Evolutionary conservation across 2,888 invertebrate genomes (phyloP), one percentile per base, ranked within the genome.

Genomic region (Tuta absoluta): DNA sequence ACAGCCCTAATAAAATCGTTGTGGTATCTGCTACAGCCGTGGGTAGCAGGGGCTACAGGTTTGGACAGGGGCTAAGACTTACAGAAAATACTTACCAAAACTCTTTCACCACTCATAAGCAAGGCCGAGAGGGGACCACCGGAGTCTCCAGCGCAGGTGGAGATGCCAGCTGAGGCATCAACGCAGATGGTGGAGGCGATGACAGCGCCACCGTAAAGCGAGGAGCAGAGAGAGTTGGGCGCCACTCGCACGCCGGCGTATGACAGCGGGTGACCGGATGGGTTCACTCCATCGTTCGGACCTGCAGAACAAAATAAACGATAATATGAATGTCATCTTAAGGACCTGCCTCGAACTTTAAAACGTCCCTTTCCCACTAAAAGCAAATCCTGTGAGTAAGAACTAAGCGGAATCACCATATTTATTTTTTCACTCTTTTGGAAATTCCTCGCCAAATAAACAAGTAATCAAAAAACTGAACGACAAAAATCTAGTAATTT

Each of bases 61-160:
- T n/a, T n/a, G n/a, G n/a, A n/a, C n/a, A n/a, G n/a, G n/a, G n/a
- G n/a, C n/a, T n/a, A n/a, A n/a, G n/a, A n/a, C n/a, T n/a, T n/a
- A n/a, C n/a, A 45, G 5, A 49, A 17, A n/a, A 19, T 38, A 58
- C 19, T 58, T n/a, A 58, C 58, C 58, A 58, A n/a, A 38, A 21
- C 17, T 1, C 7, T 8, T 8, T 37, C 2, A 17, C 37, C 58
- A 21, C 3, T 51, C n/a, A 8, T 17, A 17, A 2, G 4, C 33
- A 33, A n/a, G 17, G 37, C 21, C 38, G 12, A 14, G 28, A 60
- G 19, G 17, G 60, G 60, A 10, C 60, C 60, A 11, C 60, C 60
- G 0, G 60, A 60, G 45, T 58, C 58, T 58, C 58, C 58, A 0
- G 19, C 14, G 58, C 58, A 58, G 37, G 38, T 38, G 11, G 58